These are phyloP conservation scores for Hippoglossus hippoglossus DNA, from an alignment of 2,797 vertebrate species.

Conservation along the genomic window DNA sequence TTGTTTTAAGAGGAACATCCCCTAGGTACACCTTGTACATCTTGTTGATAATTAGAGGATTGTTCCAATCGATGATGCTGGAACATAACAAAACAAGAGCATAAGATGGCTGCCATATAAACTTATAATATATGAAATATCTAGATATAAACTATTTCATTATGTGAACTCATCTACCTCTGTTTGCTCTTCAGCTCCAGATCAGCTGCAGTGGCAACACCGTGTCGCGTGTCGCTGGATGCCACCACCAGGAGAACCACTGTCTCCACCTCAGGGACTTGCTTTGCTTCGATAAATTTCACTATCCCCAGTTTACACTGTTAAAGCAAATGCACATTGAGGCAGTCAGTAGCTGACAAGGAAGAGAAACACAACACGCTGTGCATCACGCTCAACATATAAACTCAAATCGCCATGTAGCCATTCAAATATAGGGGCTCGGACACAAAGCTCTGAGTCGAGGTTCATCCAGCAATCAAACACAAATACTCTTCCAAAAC, in stretches of 20 bases:
- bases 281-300: slow-evolving; percentile 96
- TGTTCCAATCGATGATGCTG: slow-evolving; percentile 99
- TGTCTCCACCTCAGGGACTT: slow-evolving; percentile 95
- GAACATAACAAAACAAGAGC: slow-evolving; percentile 49
- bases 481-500: neutral
- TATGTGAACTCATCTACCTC: slow-evolving; percentile 81
- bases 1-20: slow-evolving; percentile 97
- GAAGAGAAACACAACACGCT: neutral
- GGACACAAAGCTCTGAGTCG: neutral
- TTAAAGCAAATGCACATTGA: slow-evolving; percentile 19
- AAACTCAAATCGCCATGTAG: neutral
- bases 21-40: slow-evolving; percentile 98
- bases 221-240: slow-evolving; percentile 96
- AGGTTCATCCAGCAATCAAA: neutral
- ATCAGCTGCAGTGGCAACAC: slow-evolving; percentile 97
- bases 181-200: slow-evolving; percentile 98
- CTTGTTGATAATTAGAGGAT: slow-evolving; percentile 94
- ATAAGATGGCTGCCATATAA: neutral
- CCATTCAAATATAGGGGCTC: neutral
- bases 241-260: slow-evolving; percentile 96
- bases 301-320: slow-evolving; percentile 98
- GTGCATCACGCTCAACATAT: neutral
- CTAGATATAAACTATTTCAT: neutral
- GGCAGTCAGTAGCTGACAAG: neutral
- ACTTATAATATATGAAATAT: no score